Evolutionary conservation across 1,140 invertebrate genomes (phyloP).

Genomic region (Drosophila azteca): DNA sequence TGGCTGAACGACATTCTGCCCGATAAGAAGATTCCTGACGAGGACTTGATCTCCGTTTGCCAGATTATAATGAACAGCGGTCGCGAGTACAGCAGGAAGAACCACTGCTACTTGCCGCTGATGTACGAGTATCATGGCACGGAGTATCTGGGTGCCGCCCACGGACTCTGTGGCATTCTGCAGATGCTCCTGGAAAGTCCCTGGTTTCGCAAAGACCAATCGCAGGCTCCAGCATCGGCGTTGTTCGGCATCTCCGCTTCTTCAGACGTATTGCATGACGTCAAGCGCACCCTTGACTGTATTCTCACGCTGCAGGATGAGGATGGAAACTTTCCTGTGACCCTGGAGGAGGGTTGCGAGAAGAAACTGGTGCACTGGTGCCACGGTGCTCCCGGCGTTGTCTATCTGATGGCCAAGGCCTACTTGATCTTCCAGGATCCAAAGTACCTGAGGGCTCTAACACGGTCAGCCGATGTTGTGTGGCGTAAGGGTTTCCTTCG

Average conservation of each 20-base stretch:
- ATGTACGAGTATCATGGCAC: conserved; percentile 94
- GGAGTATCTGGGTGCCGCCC: conserved; percentile 93
- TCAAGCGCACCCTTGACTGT: conserved; percentile 84
- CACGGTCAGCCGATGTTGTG: conserved; percentile 89
- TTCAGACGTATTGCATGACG: conserved; percentile 86
- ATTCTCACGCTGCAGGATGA: conserved; percentile 87
- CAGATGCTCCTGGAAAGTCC: conserved; percentile 85
- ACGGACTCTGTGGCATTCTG: conserved; percentile 88
- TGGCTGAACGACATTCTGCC: conserved; percentile 88
- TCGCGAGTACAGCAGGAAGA: conserved; percentile 86
- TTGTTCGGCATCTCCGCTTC: conserved; percentile 72
- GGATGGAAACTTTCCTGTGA: conserved; percentile 91
- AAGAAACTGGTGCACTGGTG: conserved; percentile 93
- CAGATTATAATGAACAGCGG: conserved; percentile 89
- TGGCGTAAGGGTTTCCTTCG: conserved; percentile 92
- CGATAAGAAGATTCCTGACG: conserved; percentile 83
- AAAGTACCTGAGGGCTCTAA: conserved; percentile 89
- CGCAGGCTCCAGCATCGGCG: too few species aligned
- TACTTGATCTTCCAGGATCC: conserved; percentile 90
- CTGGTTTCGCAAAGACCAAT: conserved; percentile 64
- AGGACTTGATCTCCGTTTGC: conserved; percentile 87
- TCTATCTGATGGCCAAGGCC: conserved; percentile 93
- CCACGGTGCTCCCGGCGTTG: conserved; percentile 92
- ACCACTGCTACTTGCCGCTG: conserved; percentile 88
- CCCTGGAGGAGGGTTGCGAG: conserved; percentile 87